Conservation (phyloP, 2,113 vertebrate species). For the Cinclus mexicanus region DNA sequence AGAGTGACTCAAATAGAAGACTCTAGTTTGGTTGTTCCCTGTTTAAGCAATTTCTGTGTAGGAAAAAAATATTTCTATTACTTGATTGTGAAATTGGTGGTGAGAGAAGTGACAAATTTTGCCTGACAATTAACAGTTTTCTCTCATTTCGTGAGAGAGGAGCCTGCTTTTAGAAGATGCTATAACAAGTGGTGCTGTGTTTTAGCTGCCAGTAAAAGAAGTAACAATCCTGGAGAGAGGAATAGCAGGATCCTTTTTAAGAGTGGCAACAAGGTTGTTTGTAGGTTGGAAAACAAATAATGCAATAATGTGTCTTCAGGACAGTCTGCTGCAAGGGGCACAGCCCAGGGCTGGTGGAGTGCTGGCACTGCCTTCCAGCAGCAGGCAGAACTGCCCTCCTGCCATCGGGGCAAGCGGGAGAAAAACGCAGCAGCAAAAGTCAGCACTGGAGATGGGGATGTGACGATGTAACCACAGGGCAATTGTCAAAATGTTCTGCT, state of each 20-base stretch:
- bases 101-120: not conserved
- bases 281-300: not conserved
- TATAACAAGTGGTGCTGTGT: not conserved
- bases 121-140: not conserved
- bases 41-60: not conserved
- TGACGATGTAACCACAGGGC: not conserved
- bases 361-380: not conserved
- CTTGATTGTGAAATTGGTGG: not conserved
- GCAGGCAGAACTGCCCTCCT: not conserved
- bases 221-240: not conserved
- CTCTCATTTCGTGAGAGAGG: not conserved
- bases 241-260: not conserved
- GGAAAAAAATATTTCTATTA: not conserved
- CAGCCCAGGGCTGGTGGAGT: not conserved
- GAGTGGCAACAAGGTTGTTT: not conserved
- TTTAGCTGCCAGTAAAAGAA: not conserved
- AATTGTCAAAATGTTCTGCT: not conserved
- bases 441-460: not conserved
- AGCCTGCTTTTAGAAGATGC: not conserved
- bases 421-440: fast-evolving
- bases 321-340: not conserved
- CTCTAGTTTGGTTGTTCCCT: not conserved
- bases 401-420: not conserved
- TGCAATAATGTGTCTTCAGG: not conserved
- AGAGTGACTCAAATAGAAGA: not conserved